A percentile compares a stretch with the other conserved stretches of the same genome.
These are phyloP conservation scores for Heliconius sara DNA, from an alignment of 2,888 invertebrate genomes.

Conservation along the genomic window DNA sequence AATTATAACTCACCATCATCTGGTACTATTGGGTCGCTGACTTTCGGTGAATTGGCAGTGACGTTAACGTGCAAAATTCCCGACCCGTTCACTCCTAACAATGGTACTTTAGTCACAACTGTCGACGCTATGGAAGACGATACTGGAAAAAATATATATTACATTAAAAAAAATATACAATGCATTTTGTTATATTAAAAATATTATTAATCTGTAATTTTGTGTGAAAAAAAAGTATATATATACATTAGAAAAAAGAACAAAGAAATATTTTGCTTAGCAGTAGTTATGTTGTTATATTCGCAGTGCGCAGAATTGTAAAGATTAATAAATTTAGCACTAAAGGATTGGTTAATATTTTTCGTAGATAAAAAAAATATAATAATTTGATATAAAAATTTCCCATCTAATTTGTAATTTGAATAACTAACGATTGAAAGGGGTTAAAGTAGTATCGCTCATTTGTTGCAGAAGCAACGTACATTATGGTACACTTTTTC, in stretches of 20 bases:
- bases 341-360: no score
- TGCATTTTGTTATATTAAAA: no score
- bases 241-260: no score
- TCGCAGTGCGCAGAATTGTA: not conserved
- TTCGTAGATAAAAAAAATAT: no score
- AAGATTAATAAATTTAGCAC: not conserved
- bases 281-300: not conserved
- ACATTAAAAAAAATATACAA: not conserved
- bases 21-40: constrained; percentile 68
- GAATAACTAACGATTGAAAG: not conserved
- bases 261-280: no score
- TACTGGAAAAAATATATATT: constrained; percentile 5
- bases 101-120: constrained; percentile 55
- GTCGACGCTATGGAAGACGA: constrained; percentile 20
- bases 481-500: no score
- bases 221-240: no score
- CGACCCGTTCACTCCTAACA: constrained; percentile 78
- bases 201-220: no score
- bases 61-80: constrained; percentile 66
- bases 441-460: no score
- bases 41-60: constrained; percentile 61
- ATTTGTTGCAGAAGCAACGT: no score
- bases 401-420: not conserved
- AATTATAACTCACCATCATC: constrained; percentile 69
- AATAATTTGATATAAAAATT: no score